Conservation (phyloP, 2,797 vertebrate genomes). For the Lindbergichthys nudifrons region DNA sequence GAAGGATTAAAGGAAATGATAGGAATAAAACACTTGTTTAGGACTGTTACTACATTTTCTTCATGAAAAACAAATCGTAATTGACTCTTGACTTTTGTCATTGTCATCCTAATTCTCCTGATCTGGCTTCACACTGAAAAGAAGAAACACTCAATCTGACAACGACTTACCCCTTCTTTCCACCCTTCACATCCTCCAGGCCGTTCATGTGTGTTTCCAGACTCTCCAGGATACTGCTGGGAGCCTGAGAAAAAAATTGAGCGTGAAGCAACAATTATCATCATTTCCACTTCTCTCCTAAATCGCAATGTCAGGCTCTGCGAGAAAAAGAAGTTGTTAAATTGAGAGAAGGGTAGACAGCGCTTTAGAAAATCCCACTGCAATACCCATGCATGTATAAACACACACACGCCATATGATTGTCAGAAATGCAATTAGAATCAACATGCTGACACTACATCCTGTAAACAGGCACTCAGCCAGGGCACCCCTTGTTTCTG, state of each 20-base stretch:
- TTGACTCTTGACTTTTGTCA: neutral
- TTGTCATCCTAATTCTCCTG: neutral
- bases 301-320: neutral
- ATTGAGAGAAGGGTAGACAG: neutral
- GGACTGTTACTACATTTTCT: constrained; percentile 28
- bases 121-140: neutral
- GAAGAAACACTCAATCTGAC: neutral
- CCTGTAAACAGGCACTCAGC: constrained; percentile 76
- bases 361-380: constrained; percentile 45
- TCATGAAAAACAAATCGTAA: constrained; percentile 22
- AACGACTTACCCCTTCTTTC: constrained; percentile 78
- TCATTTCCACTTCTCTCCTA: neutral
- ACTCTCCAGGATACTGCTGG: constrained; percentile 98
- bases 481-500: constrained; percentile 66
- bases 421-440: constrained; percentile 28
- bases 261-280: constrained; percentile 26
- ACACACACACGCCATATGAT: constrained; percentile 17
- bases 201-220: constrained; percentile 98
- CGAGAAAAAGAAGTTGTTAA: neutral
- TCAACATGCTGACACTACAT: constrained; percentile 70
- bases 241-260: constrained; percentile 85
- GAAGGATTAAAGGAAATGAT: constrained; percentile 70
- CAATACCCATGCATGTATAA: constrained; percentile 36
- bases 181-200: constrained; percentile 94
- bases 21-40: constrained; percentile 38